phyloP scores from a whole-genome alignment of 2,797 vertebrate genomes.

The Okamejei kenojei region DNA sequence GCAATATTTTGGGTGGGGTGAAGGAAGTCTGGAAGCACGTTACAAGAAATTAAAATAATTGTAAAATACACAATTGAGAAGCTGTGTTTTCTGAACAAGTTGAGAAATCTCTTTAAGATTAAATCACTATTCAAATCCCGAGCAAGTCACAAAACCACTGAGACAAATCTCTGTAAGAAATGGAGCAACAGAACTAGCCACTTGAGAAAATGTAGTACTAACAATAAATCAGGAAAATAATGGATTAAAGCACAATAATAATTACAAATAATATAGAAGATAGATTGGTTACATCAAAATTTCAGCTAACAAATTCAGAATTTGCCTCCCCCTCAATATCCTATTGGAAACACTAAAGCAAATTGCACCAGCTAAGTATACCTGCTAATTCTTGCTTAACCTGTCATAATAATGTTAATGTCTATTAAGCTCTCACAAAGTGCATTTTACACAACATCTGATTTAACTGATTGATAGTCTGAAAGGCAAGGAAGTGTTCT shows the following conservation, averaged over 20 bases:
- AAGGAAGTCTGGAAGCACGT: neutral
- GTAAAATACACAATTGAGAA: neutral
- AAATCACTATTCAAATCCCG: neutral
- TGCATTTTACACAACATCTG: neutral
- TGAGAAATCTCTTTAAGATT: neutral
- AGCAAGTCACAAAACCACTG: neutral
- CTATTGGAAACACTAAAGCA: neutral
- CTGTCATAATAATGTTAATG: neutral
- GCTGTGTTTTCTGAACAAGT: neutral
- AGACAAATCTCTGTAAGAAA: neutral
- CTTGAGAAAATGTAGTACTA: neutral
- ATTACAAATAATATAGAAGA: neutral
- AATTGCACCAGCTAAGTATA: neutral
- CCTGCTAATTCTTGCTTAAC: neutral
- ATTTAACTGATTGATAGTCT: neutral
- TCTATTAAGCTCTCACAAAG: neutral
- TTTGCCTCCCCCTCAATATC: neutral
- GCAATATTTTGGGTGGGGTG: too few species aligned
- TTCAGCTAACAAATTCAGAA: neutral
- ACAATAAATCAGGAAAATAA: neutral
- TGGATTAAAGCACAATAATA: neutral
- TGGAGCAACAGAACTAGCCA: neutral
- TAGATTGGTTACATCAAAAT: neutral
- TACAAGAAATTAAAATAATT: neutral
- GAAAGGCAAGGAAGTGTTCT: neutral